Base-by-base conservation (phyloP, 2,888 invertebrate genomes). In the Adelognathus sp. region DNA sequence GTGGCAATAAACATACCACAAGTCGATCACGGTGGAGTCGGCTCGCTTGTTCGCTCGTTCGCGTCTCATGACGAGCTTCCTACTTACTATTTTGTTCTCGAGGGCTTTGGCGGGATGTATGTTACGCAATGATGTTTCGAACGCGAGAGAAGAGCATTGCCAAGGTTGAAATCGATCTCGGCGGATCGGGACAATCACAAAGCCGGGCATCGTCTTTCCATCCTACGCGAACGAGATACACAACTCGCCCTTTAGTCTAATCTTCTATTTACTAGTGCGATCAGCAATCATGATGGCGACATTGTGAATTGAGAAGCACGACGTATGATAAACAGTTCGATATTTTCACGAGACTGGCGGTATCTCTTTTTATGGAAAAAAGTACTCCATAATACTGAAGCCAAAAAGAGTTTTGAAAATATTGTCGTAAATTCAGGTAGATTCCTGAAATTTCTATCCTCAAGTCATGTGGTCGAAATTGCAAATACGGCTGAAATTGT, bases 1-100 rank as follows among this genome's bases (percentile, higher is more conserved):
- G 82, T 83, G 82, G 85, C 84, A 83, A 84, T 86, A 87, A 86
- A 86, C 85, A 83, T 83, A 81, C 81, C 70, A 61, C 66, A 63
- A 72, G 54, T 63, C 71, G 44, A 29, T 71, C 14, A n/a, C 52
- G 46, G 56, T 31, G 27, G 21, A 18, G 27, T 21, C 33, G 5
- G 29, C 44, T 44, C 29, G 18, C 24, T 16, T 46, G 7, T 3
- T 44, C 56, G 27, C 33, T 18, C 18, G 11, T 36, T 60, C 60
- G 50, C 60, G 29, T 46, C 70, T 56, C 64, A 44, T 52, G 39
- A 63, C 21, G 63, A n/a, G 21, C 50, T 58, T 46, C 63, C 36
- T 3, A 52, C n/a, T n/a, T 58, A 36, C 56, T 46, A 74, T 52
- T 58, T 64, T 52, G 41, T 36, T 41, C 67, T 54, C 74, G 50